phyloP scores from a whole-genome alignment of 2,113 vertebrate genomes.

The Siniperca knerii region DNA sequence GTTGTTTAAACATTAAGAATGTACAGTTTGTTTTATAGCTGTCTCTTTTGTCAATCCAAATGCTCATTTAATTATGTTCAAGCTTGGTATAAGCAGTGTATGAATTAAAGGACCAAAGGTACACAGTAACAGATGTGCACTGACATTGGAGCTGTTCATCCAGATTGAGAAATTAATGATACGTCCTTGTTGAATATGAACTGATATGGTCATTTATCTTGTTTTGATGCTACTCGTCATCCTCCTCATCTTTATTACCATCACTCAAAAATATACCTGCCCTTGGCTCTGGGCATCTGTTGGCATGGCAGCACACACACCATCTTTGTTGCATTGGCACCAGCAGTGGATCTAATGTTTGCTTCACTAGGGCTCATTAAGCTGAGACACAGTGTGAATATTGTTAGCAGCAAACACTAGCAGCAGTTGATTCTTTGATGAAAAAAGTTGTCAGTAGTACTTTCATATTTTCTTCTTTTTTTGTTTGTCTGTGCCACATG shows the following conservation, averaged over 20 bases:
- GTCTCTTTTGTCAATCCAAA: neutral
- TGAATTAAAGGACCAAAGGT: conserved; percentile 22
- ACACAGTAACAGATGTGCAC: conserved; percentile 45
- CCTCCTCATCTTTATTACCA: conserved; percentile 44
- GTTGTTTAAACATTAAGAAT: neutral
- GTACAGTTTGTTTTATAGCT: neutral
- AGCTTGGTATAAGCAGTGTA: neutral
- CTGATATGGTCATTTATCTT: conserved; percentile 47
- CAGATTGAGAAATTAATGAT: conserved; percentile 45
- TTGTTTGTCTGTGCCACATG: neutral
- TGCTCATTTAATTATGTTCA: conserved; percentile 17
- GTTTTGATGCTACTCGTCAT: conserved; percentile 44
- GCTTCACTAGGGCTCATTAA: conserved; percentile 50
- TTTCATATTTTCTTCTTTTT: neutral
- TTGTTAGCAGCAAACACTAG: conserved; percentile 37
- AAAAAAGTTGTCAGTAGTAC: conserved; percentile 25
- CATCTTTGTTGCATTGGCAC: conserved; percentile 21
- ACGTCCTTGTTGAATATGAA: conserved; percentile 30
- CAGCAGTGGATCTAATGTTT: conserved; percentile 36
- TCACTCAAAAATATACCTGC: conserved; percentile 40
- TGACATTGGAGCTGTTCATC: conserved; percentile 17
- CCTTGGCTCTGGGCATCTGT: conserved; percentile 40
- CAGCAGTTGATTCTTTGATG: conserved; percentile 27
- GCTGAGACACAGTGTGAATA: conserved; percentile 32
- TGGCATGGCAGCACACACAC: conserved; percentile 30